These are phyloP conservation scores for Xenopus petersii DNA, from an alignment of 2,797 vertebrate species.

Conservation along the genomic window DNA sequence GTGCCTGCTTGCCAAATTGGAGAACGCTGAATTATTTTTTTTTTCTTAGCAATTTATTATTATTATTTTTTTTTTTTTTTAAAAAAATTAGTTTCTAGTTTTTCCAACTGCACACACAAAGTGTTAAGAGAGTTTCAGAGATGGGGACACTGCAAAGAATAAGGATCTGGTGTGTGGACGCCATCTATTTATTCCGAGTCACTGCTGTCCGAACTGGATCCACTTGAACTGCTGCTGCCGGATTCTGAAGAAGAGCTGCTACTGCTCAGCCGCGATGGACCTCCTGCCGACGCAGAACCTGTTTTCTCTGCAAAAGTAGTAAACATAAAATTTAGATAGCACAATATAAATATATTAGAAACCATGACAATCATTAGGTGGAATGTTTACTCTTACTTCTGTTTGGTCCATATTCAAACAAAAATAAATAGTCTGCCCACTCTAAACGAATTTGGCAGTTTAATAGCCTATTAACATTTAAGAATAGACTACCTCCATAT, in stretches of 20 bases:
- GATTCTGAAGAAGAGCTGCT: slow-evolving; percentile 85
- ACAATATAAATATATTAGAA: no score
- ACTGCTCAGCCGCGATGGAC: slow-evolving; percentile 80
- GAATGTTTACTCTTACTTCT: no score
- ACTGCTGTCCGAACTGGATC: slow-evolving; percentile 85
- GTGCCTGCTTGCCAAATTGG: slow-evolving; percentile 35
- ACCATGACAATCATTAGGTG: no score
- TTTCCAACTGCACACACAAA: slow-evolving; percentile 55
- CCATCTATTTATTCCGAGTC: slow-evolving; percentile 85
- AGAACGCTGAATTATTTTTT: slow-evolving; percentile 39
- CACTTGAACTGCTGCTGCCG: slow-evolving; percentile 77
- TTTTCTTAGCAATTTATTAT: not conserved
- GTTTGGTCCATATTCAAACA: no score
- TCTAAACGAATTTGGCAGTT: no score
- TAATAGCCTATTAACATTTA: no score
- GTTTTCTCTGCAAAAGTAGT: slow-evolving; percentile 70
- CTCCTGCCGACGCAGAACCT: slow-evolving; percentile 72
- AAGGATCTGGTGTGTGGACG: slow-evolving; percentile 18
- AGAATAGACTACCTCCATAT: no score
- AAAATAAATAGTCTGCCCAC: no score
- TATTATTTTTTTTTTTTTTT: slow-evolving; percentile 27
- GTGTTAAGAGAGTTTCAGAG: slow-evolving; percentile 47
- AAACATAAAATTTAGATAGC: no score
- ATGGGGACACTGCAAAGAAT: slow-evolving; percentile 46
- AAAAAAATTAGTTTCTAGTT: slow-evolving; percentile 9